A percentile compares a stretch with the other conserved stretches of the same genome.
These are phyloP conservation scores for Spodoptera litura DNA, from an alignment of 1,140 invertebrate genomes.

Conservation along the genomic window DNA sequence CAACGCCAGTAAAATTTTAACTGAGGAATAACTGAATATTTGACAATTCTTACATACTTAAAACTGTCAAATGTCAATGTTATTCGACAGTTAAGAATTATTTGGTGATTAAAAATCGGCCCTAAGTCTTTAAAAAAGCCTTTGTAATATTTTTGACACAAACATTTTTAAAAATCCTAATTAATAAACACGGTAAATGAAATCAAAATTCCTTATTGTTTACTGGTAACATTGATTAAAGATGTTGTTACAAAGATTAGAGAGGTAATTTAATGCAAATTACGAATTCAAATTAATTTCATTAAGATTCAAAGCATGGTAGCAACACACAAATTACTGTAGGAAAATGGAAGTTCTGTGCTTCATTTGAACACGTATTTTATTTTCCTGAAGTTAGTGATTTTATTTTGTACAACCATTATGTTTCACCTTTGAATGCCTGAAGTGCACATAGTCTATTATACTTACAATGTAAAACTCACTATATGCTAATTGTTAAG, in stretches of 20 bases:
- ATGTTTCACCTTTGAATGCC: too few relatives aligned
- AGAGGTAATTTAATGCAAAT: constrained; percentile 24
- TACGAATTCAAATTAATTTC: constrained; percentile 14
- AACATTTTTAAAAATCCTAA: not conserved
- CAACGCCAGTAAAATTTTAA: too few relatives aligned
- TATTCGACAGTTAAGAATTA: too few relatives aligned
- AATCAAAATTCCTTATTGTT: constrained; percentile 11
- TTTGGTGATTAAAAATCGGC: too few relatives aligned
- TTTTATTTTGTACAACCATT: not conserved
- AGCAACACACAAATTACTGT: not conserved
- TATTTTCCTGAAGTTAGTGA: not conserved
- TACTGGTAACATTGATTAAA: constrained; percentile 11
- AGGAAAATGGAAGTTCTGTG: constrained; percentile 6
- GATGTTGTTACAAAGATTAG: constrained; percentile 22
- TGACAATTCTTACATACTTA: too few relatives aligned
- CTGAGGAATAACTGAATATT: too few relatives aligned
- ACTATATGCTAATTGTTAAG: too few relatives aligned
- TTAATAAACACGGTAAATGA: not conserved
- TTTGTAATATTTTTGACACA: not conserved
- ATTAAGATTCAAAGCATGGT: constrained; percentile 11
- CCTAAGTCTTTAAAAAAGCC: too few relatives aligned
- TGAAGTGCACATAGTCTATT: too few relatives aligned
- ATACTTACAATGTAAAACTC: too few relatives aligned
- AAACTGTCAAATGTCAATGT: too few relatives aligned
- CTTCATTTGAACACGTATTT: not conserved